These are phyloP conservation scores for Eustalomyia histrio DNA, from an alignment of 2,888 invertebrate species.

Conservation along the genomic window DNA sequence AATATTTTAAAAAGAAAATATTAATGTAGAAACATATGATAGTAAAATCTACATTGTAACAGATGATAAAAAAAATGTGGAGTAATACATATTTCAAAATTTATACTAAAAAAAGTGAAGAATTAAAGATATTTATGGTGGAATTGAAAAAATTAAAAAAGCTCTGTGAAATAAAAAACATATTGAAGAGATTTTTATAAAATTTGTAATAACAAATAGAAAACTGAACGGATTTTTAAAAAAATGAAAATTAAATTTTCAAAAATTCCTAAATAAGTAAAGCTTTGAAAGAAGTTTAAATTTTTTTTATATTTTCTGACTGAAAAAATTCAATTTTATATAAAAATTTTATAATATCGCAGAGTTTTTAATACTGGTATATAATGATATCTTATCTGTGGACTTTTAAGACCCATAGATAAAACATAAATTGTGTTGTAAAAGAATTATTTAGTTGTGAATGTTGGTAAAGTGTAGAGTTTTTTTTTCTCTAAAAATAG, in stretches of 20 bases:
- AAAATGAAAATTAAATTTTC: background rate
- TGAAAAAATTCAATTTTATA: conserved; percentile 4
- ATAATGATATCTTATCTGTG: conserved; percentile 46
- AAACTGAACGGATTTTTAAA: background rate
- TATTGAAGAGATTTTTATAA: background rate
- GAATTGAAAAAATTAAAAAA: background rate
- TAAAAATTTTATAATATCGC: conserved; percentile 13
- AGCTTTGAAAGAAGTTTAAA: no score
- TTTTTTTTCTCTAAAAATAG: background rate
- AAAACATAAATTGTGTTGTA: conserved; percentile 28
- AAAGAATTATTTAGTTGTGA: background rate
- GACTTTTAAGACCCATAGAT: conserved; percentile 59
- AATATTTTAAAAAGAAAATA: background rate
- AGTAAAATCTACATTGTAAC: background rate
- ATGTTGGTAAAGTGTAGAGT: conserved; percentile 13
- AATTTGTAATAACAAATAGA: background rate
- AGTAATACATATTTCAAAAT: background rate
- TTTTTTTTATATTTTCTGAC: no score
- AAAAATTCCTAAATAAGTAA: no score
- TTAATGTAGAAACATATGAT: background rate
- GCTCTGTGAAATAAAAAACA: background rate
- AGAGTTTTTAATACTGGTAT: conserved; percentile 16
- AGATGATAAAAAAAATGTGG: background rate
- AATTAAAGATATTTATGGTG: background rate
- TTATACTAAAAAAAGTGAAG: background rate